These are phyloP conservation scores for Cepaea nemoralis DNA, from an alignment of 1,140 invertebrate genomes.

Conservation along the genomic window DNA sequence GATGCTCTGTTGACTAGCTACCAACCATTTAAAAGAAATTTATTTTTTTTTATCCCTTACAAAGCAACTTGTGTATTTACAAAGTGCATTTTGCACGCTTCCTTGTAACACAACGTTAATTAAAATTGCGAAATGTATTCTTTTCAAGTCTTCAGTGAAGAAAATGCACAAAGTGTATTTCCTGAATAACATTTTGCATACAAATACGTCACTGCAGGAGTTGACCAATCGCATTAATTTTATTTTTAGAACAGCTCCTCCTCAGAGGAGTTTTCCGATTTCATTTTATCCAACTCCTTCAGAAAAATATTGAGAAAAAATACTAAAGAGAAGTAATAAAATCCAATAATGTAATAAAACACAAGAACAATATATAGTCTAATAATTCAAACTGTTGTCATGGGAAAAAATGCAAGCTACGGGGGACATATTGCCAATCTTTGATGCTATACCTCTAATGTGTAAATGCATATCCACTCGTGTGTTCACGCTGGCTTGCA, in stretches of 20 bases:
- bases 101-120: too few relatives aligned
- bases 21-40: too few relatives aligned
- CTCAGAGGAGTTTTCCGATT: constrained; percentile 27
- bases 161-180: neutral
- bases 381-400: neutral
- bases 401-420: neutral
- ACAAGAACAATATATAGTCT: neutral
- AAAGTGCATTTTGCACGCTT: too few relatives aligned
- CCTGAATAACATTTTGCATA: constrained; percentile 13
- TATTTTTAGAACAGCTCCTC: constrained; percentile 30
- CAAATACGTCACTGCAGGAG: neutral
- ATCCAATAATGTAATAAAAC: neutral
- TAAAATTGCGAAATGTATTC: too few relatives aligned
- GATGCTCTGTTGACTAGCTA: too few relatives aligned
- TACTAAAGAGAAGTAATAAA: neutral
- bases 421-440: neutral
- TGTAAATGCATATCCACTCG: constrained; percentile 7
- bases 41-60: too few relatives aligned
- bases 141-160: neutral
- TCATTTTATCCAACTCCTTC: neutral
- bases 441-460: neutral
- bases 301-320: constrained; percentile 21
- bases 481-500: constrained; percentile 40
- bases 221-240: neutral
- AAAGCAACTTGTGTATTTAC: too few relatives aligned